A percentile compares a stretch with the other conserved stretches of the same genome.
Evolutionary conservation across 2,113 vertebrate species (phyloP).

Genomic region (Anser cygnoides): DNA sequence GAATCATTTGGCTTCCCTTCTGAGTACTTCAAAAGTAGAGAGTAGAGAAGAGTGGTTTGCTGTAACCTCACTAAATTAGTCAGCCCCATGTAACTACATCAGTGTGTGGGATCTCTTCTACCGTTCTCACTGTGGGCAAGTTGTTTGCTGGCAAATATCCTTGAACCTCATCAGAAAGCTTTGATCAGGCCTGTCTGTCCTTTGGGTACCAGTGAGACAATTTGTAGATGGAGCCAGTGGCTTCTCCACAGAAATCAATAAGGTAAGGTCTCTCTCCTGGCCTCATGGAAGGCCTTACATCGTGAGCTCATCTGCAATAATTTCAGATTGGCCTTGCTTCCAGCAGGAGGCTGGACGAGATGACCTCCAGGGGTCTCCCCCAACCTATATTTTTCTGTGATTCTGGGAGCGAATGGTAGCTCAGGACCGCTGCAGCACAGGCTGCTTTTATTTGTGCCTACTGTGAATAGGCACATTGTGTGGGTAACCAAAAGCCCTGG

Average conservation of each 20-base stretch:
- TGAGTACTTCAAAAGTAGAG: not conserved
- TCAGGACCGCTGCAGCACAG: not conserved
- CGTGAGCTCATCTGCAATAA: not conserved
- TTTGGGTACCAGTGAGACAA: not conserved
- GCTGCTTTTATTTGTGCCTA: not conserved
- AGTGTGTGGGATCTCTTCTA: not conserved
- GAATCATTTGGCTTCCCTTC: not conserved
- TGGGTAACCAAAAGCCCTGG: not conserved
- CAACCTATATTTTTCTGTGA: not conserved
- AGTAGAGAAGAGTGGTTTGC: rapidly evolving
- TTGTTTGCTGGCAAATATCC: not conserved
- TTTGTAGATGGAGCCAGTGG: not conserved
- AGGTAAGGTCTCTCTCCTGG: not conserved
- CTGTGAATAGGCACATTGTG: not conserved
- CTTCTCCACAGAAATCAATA: not conserved
- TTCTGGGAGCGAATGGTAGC: not conserved
- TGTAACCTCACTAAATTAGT: not conserved
- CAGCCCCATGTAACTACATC: not conserved
- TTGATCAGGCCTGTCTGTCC: not conserved
- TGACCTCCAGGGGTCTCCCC: slow-evolving; percentile 54
- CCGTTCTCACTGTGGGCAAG: rapidly evolving
- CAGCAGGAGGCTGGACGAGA: not conserved
- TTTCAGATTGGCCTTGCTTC: not conserved
- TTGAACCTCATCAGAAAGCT: not conserved
- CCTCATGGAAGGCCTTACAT: rapidly evolving